Evolutionary conservation across 1,140 invertebrate species (phyloP), one percentile per base, ranked within the genome.

Genomic region (Zaprionus nigranus): DNA sequence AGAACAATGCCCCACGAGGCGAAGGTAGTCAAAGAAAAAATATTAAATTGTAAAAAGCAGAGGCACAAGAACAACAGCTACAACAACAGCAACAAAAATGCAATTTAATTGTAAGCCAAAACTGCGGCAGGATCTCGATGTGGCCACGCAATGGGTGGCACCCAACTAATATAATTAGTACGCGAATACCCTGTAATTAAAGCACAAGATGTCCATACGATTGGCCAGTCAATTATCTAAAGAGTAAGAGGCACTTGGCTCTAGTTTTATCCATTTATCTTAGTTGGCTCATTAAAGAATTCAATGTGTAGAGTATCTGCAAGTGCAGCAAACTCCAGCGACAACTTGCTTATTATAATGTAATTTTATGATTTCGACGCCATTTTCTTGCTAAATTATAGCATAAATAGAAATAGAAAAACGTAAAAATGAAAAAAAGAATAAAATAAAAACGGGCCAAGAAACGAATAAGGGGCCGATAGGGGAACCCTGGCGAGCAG

Each of bases 381-480:
- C 83, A 87, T 87, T 87, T 87, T 87, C 84, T 87, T 87, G 83
- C 84, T 88, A 87, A 87, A 88, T 87, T 88, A 87, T 81, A 82
- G 83, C 81, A 87, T 81, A 87, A 87, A 87, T 87, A 88, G 84
- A 84, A 88, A 87, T 87, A 87, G 83, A 75, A 83, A 70, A 79
- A 46, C 24, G 53, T 40, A 64, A 24, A 63, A 58, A 60, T 6
- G 6, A 30, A 17, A 54, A 24, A 63, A 63, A 53, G 75, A 64
- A 75, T 71, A 78, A 68, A 70, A 76, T 70, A 74, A 72, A 79
- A 73, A 57, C 75, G 63, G 67, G 84, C 74, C 65, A 64, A 72
- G 66, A 38, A 54, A 46, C 49, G 65, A 56, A 54, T 40, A 59
- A 57, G 53, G 15, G 38, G 53, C 22, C 22, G 40, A 12, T 22